Conservation (phyloP, 2,113 vertebrate genomes). For the Empidonax alnorum region DNA sequence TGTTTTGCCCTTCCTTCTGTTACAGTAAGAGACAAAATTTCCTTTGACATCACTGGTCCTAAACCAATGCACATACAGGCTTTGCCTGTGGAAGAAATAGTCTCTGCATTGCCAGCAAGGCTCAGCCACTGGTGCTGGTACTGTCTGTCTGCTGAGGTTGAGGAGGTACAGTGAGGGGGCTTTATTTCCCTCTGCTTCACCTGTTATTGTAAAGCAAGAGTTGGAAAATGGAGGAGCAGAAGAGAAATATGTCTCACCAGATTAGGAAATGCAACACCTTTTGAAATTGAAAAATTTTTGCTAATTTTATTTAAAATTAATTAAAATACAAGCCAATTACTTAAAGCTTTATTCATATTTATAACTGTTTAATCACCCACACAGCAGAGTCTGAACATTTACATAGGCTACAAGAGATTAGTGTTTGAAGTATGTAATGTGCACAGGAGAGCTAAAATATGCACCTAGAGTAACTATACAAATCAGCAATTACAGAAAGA, state of each 20-base stretch:
- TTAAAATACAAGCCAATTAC: constrained; percentile 12
- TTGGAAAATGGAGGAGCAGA: neutral
- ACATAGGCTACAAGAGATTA: constrained; percentile 1
- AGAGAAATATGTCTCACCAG: neutral
- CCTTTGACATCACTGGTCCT: neutral
- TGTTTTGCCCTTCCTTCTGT: neutral
- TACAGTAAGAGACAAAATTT: neutral
- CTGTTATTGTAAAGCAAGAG: neutral
- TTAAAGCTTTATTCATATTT: constrained; percentile 33
- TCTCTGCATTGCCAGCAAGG: neutral
- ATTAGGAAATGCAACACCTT: neutral
- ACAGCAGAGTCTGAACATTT: constrained; percentile 18
- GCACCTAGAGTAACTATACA: neutral
- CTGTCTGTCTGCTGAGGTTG: neutral
- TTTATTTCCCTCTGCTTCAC: neutral
- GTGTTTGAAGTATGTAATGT: neutral
- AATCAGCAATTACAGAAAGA: neutral
- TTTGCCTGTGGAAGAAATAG: neutral
- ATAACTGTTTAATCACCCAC: constrained; percentile 11
- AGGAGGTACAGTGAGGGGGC: neutral
- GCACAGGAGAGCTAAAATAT: constrained; percentile 25
- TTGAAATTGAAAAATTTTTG: neutral
- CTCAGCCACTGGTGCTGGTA: neutral
- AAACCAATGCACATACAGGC: neutral
- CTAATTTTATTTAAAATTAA: constrained; percentile 36